A percentile compares a stretch with the other conserved stretches of the same genome.
These are phyloP conservation scores for Drosophila falleni DNA, from an alignment of 2,888 invertebrate species.

Conservation along the genomic window DNA sequence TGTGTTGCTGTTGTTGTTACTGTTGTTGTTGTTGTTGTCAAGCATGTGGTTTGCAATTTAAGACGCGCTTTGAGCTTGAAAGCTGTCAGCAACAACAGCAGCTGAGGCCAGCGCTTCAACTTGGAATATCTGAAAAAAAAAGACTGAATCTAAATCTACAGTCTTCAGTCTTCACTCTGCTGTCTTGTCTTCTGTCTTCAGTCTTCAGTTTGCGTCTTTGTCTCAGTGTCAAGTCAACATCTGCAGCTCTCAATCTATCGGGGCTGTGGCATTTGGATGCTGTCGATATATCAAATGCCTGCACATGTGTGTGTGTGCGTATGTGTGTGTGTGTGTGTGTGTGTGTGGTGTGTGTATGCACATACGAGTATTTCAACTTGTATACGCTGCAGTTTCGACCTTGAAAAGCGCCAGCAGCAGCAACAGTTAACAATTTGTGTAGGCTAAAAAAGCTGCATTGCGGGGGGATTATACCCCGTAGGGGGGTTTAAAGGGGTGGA, in stretches of 20 bases:
- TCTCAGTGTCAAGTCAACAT: conserved; percentile 55
- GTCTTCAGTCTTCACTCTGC: conserved; percentile 22
- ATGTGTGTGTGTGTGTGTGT: not conserved
- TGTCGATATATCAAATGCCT: conserved; percentile 52
- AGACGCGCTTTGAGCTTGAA: conserved; percentile 71
- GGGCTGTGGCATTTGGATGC: conserved; percentile 55
- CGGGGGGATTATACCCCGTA: not conserved
- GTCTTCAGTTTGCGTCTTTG: conserved; percentile 22
- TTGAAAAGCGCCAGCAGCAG: conserved; percentile 58
- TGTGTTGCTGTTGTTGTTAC: conserved; percentile 17
- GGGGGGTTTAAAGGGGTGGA: not conserved
- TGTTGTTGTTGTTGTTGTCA: conserved; percentile 46
- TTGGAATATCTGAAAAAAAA: conserved; percentile 14
- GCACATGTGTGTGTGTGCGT: not conserved
- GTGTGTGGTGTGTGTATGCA: conserved; percentile 24
- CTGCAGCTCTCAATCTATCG: conserved; percentile 52
- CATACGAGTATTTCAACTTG: conserved; percentile 53
- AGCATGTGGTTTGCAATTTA: conserved; percentile 79
- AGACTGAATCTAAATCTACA: conserved; percentile 41
- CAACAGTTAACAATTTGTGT: conserved; percentile 50
- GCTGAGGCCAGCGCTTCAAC: conserved; percentile 41
- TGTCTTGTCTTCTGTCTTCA: conserved; percentile 9
- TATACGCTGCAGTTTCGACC: conserved; percentile 63
- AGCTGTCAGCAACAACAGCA: conserved; percentile 50
- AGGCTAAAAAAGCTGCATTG: conserved; percentile 32